Evolutionary conservation across 2,113 vertebrate genomes (phyloP).

Genomic region (Microtus ochrogaster): DNA sequence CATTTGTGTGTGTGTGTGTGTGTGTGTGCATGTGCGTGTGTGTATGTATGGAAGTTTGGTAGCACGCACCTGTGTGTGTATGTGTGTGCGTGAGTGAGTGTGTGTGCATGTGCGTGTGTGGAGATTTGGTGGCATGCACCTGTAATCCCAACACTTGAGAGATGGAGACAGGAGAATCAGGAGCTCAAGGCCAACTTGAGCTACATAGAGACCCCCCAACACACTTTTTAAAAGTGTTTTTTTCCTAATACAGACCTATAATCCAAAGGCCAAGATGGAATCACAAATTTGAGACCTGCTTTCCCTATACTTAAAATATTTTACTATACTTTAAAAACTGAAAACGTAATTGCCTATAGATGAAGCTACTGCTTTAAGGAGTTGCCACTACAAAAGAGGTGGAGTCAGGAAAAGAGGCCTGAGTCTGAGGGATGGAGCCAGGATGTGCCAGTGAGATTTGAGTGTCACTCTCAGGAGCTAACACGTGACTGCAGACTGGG

Average conservation of each 20-base stretch:
- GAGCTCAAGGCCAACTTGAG: background rate
- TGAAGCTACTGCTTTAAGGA: background rate
- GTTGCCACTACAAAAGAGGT: background rate
- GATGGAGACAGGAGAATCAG: background rate
- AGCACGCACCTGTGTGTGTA: no score
- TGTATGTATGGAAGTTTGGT: no score
- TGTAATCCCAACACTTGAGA: background rate
- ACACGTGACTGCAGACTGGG: background rate
- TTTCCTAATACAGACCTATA: background rate
- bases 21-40: no score
- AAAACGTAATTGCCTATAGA: background rate
- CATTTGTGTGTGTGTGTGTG: no score
- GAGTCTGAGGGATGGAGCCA: rapidly evolving
- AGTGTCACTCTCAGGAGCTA: background rate
- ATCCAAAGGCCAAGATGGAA: background rate
- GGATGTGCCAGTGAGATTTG: background rate
- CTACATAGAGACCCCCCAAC: no score
- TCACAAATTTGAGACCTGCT: background rate
- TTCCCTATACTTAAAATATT: background rate
- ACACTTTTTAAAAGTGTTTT: background rate
- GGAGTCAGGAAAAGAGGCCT: background rate
- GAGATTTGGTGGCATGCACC: background rate
- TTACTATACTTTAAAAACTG: background rate
- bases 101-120: background rate
- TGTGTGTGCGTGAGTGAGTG: no score